A percentile compares a stretch with the other conserved stretches of the same genome.
Evolutionary conservation across 2,113 vertebrate species (phyloP).

Genomic region (Eulacestoma nigropectus): DNA sequence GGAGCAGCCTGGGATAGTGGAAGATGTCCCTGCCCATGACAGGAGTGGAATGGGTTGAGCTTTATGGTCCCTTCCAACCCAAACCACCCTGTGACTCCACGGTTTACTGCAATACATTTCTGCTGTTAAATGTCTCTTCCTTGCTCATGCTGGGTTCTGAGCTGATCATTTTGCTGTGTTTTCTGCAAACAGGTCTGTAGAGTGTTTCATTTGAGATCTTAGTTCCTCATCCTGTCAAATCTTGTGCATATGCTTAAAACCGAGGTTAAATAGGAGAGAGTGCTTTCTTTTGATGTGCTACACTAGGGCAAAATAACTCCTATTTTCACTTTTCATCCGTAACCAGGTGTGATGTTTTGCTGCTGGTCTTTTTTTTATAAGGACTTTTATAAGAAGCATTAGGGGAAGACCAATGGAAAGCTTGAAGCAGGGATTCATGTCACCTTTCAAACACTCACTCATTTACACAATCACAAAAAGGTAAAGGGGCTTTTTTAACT

Average conservation of each 20-base stretch:
- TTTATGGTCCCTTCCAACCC: not conserved
- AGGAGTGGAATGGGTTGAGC: rapidly evolving
- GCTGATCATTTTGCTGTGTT: not conserved
- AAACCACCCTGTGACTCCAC: no score
- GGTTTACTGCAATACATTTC: not conserved
- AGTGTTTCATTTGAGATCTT: not conserved
- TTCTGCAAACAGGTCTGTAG: not conserved
- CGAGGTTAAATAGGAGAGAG: not conserved
- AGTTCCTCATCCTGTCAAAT: not conserved
- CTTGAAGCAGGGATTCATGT: not conserved
- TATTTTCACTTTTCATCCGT: rapidly evolving
- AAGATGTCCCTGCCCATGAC: not conserved
- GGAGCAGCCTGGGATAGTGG: rapidly evolving
- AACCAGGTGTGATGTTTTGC: not conserved
- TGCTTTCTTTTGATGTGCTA: rapidly evolving
- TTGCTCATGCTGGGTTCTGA: not conserved
- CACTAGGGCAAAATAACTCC: not conserved
- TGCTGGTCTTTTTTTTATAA: not conserved
- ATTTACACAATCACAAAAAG: not conserved
- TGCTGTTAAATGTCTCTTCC: not conserved
- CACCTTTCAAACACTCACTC: not conserved
- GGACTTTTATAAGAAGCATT: not conserved
- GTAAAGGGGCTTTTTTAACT: not conserved
- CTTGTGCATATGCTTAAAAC: not conserved
- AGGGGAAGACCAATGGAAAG: not conserved